These are phyloP conservation scores for Percina caprodes DNA, from an alignment of 2,113 vertebrate species.

Conservation along the genomic window DNA sequence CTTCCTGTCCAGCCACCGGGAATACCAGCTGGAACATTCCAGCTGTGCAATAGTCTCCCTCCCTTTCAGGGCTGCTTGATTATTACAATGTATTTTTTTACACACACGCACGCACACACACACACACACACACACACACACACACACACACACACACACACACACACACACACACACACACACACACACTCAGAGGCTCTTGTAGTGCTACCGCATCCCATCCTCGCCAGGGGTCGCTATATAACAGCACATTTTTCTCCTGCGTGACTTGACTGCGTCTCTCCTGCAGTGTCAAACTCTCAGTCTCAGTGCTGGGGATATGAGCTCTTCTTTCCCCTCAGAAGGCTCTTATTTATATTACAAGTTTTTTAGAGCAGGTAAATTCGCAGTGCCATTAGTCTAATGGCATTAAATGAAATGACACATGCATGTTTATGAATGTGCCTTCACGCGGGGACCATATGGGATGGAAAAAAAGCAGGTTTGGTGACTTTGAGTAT, in stretches of 20 bases:
- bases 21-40: slow-evolving; percentile 83
- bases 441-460: slow-evolving; percentile 40
- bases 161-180: not conserved
- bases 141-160: not conserved
- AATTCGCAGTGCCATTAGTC: slow-evolving; percentile 53
- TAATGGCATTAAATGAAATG: slow-evolving; percentile 73
- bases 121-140: not conserved
- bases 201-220: not conserved
- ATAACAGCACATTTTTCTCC: slow-evolving; percentile 71
- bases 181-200: not conserved
- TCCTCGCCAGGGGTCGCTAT: slow-evolving; percentile 79
- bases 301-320: not conserved
- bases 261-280: not conserved
- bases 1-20: slow-evolving; percentile 83
- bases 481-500: slow-evolving; percentile 98
- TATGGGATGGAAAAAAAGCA: slow-evolving; percentile 73
- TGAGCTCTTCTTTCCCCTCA: slow-evolving; percentile 18
- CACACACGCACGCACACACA: not conserved
- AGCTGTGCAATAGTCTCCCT: slow-evolving; percentile 63
- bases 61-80: slow-evolving; percentile 32
- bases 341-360: slow-evolving; percentile 44
- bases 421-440: slow-evolving; percentile 69
- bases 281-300: slow-evolving; percentile 17
- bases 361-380: slow-evolving; percentile 25
- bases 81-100: slow-evolving; percentile 5